Percentiles rank a stretch among this genome's conserved stretches.
Evolutionary conservation across 2,113 vertebrate genomes (phyloP).

Genomic region (Arvicanthis niloticus): DNA sequence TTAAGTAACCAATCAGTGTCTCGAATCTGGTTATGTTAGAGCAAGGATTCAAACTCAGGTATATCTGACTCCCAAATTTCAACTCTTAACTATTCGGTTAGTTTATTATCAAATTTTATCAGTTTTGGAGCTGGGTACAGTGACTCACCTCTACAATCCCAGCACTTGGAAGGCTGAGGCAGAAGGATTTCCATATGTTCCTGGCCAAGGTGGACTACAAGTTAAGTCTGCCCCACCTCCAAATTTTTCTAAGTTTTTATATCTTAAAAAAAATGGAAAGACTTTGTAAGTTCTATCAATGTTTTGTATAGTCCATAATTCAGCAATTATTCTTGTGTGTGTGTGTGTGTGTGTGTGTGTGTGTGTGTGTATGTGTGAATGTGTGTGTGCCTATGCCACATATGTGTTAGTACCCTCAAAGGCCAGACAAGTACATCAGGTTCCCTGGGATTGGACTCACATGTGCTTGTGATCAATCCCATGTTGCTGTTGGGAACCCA

Average conservation of each 20-base stretch:
- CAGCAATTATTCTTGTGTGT: background rate
- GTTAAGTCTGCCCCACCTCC: background rate
- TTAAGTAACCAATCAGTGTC: background rate
- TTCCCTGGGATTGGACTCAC: background rate
- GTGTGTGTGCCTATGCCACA: background rate
- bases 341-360: background rate
- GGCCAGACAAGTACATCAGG: background rate
- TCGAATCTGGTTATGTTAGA: background rate
- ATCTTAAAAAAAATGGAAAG: constrained; percentile 59
- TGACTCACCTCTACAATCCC: background rate
- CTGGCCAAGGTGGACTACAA: background rate
- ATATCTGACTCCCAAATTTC: background rate
- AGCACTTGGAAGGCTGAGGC: background rate
- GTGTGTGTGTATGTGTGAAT: background rate
- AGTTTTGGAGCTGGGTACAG: background rate
- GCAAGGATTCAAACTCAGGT: background rate
- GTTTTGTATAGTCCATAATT: background rate
- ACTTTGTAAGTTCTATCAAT: constrained; percentile 11
- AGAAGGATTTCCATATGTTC: background rate
- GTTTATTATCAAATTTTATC: constrained; percentile 23
- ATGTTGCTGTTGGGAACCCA: background rate
- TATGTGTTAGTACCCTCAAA: background rate
- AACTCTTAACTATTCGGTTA: constrained; percentile 14
- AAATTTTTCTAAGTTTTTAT: constrained; percentile 31
- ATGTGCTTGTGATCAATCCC: background rate